These are phyloP conservation scores for Aleadryas rufinucha DNA, from an alignment of 2,113 vertebrate species.

Conservation along the genomic window DNA sequence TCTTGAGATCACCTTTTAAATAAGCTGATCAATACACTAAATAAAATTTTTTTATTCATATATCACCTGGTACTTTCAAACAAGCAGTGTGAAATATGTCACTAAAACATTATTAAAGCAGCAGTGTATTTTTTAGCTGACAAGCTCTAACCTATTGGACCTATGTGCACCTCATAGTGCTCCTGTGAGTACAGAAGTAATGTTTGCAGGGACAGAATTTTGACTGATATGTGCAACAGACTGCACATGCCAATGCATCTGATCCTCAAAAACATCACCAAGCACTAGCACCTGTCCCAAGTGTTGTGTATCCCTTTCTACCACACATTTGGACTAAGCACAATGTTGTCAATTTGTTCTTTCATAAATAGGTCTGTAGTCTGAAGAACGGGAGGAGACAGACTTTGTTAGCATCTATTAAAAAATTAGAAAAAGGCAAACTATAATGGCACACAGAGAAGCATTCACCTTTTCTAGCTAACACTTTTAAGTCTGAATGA, in stretches of 20 bases:
- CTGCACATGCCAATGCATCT: neutral
- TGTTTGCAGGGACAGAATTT: neutral
- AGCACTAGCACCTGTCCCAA: neutral
- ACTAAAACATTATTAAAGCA: neutral
- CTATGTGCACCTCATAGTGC: rapidly evolving
- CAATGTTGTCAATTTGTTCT: neutral
- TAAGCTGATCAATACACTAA: neutral
- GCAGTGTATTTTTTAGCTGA: neutral
- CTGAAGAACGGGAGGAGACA: neutral
- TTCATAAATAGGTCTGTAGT: neutral
- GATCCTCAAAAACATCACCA: neutral
- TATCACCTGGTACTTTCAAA: neutral
- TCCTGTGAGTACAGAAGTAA: neutral
- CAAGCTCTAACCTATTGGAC: neutral
- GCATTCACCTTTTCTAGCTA: neutral
- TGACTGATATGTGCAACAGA: neutral
- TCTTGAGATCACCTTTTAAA: neutral
- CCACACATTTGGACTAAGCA: neutral
- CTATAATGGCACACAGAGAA: neutral
- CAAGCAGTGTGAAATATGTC: neutral
- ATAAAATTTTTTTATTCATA: neutral
- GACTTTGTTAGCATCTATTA: neutral
- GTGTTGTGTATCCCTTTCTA: neutral
- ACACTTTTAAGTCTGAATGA: neutral
- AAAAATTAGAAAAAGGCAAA: neutral